phyloP scores from a whole-genome alignment of 2,797 vertebrate genomes.

The Poeciliopsis presidionis region DNA sequence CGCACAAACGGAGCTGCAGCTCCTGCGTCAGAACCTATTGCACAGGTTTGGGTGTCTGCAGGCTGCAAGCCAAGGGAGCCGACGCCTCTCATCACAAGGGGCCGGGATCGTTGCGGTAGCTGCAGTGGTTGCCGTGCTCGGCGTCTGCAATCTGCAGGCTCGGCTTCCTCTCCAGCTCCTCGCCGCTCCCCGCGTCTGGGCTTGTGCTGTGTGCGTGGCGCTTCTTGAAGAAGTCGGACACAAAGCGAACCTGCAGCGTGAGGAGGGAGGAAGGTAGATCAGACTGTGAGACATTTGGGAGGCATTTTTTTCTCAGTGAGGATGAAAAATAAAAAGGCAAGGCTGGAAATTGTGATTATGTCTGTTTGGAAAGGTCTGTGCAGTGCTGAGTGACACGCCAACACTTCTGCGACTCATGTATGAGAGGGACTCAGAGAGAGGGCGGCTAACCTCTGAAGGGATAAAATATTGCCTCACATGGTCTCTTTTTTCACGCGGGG shows the following conservation, averaged over 20 bases:
- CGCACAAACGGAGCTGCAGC: conserved; percentile 14
- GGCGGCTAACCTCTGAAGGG: conserved; percentile 44
- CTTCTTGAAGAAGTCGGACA: conserved; percentile 93
- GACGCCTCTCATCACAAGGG: conserved; percentile 72
- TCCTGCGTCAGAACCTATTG: conserved; percentile 22
- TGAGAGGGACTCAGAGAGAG: conserved; percentile 71
- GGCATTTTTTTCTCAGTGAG: conserved; percentile 16
- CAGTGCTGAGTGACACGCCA: conserved; percentile 54
- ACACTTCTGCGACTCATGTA: conserved; percentile 37
- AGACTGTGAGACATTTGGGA: conserved; percentile 7
- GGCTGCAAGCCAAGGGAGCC: conserved; percentile 35
- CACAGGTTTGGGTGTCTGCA: conserved; percentile 43
- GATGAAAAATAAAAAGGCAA: conserved; percentile 24
- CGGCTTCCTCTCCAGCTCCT: conserved; percentile 83
- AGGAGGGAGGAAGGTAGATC: background rate
- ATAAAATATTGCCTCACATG: conserved; percentile 65
- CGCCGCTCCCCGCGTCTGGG: conserved; percentile 54
- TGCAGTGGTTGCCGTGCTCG: conserved; percentile 85
- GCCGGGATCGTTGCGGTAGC: conserved; percentile 74
- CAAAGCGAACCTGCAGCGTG: conserved; percentile 83
- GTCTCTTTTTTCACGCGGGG: conserved; percentile 58
- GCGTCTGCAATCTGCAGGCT: conserved; percentile 84
- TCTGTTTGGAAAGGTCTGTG: conserved; percentile 42
- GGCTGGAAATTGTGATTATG: conserved; percentile 70
- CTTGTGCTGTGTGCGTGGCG: conserved; percentile 70